Conservation (phyloP, 2,113 vertebrate genomes). For the Mormyrus iriodes region DNA sequence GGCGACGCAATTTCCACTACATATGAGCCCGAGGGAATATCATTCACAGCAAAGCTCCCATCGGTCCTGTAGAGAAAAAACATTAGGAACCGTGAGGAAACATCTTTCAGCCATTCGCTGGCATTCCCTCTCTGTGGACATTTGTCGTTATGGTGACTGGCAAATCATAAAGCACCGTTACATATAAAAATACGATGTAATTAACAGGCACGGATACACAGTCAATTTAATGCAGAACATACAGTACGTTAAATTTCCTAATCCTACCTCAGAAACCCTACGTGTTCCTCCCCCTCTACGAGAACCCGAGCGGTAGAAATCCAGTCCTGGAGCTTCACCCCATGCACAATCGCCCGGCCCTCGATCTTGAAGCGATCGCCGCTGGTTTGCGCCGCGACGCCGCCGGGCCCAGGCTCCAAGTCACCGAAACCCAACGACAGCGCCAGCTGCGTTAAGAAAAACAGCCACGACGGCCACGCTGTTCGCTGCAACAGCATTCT, state of each 20-base stretch:
- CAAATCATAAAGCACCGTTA: background rate
- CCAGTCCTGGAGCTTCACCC: slow-evolving; percentile 87
- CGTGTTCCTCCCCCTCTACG: slow-evolving; percentile 86
- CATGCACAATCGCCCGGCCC: slow-evolving; percentile 82
- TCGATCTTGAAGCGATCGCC: slow-evolving; percentile 89
- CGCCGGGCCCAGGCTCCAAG: slow-evolving; percentile 58
- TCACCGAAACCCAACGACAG: slow-evolving; percentile 45
- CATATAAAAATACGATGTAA: background rate
- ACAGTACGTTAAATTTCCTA: background rate
- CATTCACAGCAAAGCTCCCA: slow-evolving; percentile 92
- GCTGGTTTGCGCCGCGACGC: slow-evolving; percentile 41
- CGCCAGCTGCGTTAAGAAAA: slow-evolving; percentile 41
- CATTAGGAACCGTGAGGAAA: background rate
- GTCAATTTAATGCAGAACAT: too few relatives aligned
- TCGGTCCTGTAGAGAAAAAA: slow-evolving; percentile 71
- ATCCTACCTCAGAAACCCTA: slow-evolving; percentile 83
- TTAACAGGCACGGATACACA: background rate
- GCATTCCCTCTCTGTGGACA: background rate
- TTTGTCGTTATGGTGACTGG: background rate
- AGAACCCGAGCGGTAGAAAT: slow-evolving; percentile 76
- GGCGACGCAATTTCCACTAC: slow-evolving; percentile 89
- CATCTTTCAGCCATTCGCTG: background rate
- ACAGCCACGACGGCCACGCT: slow-evolving; percentile 31
- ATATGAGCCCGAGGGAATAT: slow-evolving; percentile 92
- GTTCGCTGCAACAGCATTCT: background rate